Percentiles rank a stretch among this genome's conserved stretches.
phyloP scores from a whole-genome alignment of 2,888 invertebrate genomes.

The Drosophila anomelani region DNA sequence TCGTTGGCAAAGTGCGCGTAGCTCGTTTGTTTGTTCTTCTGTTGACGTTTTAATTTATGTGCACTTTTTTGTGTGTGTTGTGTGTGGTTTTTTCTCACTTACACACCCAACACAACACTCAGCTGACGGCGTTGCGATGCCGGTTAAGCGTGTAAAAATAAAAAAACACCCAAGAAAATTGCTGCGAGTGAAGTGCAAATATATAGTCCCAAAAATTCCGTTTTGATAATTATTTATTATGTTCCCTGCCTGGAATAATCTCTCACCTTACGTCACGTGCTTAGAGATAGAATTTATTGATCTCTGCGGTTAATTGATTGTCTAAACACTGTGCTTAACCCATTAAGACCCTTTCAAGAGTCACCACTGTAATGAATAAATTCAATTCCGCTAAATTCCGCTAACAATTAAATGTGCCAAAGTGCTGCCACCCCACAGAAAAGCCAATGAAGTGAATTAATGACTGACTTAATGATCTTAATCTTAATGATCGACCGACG shows the following conservation, averaged over 20 bases:
- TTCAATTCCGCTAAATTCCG: conserved; percentile 3
- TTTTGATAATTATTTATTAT: conserved; percentile 21
- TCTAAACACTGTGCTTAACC: conserved; percentile 27
- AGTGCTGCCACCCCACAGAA: conserved; percentile 5
- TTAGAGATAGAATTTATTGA: conserved; percentile 6
- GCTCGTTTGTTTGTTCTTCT: conserved; percentile 46
- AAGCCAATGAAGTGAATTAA: conserved; percentile 17
- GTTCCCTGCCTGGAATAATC: conserved; percentile 9
- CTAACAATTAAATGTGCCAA: conserved; percentile 4
- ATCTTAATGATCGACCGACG: conserved; percentile 3
- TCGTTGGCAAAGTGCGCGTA: conserved; percentile 41
- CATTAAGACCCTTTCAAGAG: conserved; percentile 10
- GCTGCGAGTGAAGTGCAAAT: conserved; percentile 44
- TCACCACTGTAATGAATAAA: conserved; percentile 7
- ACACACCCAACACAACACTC: conserved; percentile 30
- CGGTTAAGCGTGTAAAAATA: conserved; percentile 29
- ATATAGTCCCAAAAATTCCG: conserved; percentile 35
- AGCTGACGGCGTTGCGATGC: conserved; percentile 40
- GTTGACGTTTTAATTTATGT: conserved; percentile 62
- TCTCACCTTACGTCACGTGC: conserved; percentile 2
- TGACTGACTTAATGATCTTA: conserved; percentile 14
- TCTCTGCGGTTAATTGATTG: conserved; percentile 33
- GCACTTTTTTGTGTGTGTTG: conserved; percentile 31
- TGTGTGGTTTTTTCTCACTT: neutral
- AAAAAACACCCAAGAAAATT: conserved; percentile 25